A percentile compares a stretch with the other conserved stretches of the same genome.
Conservation (phyloP, 2,888 invertebrate genomes). For the Lithophane socia region DNA sequence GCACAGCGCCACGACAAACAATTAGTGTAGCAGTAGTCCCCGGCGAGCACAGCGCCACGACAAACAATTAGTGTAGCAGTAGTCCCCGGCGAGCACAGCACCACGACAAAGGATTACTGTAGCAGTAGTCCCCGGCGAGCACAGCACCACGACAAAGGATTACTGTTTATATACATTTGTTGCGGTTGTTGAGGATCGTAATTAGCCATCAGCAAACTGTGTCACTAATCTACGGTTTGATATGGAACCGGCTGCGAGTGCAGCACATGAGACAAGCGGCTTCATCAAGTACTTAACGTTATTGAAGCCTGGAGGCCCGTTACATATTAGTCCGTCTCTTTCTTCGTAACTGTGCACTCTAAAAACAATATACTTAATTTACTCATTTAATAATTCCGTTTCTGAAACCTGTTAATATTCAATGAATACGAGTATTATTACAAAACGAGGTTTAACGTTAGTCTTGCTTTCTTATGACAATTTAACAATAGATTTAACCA, state of each 20-base stretch:
- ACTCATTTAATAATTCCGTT: constrained; percentile 5
- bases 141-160: too few relatives aligned
- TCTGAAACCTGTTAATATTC: constrained; percentile 19
- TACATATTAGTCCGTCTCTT: background rate
- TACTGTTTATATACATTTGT: constrained; percentile 12
- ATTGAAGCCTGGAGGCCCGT: background rate
- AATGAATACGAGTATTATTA: background rate
- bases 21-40: too few relatives aligned
- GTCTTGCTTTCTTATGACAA: background rate
- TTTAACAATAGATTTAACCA: background rate
- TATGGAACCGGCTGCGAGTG: background rate
- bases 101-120: too few relatives aligned
- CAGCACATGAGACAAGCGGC: background rate
- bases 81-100: too few relatives aligned
- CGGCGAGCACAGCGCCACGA: too few relatives aligned
- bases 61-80: too few relatives aligned
- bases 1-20: too few relatives aligned
- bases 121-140: too few relatives aligned
- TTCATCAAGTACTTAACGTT: background rate
- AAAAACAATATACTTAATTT: background rate
- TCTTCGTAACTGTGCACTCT: background rate
- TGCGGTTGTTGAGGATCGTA: background rate
- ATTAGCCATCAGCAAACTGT: background rate
- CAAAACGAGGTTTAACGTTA: background rate
- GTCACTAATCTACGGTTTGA: background rate